Conservation (phyloP, 2,113 vertebrate genomes). For the Phainopepla nitens region DNA sequence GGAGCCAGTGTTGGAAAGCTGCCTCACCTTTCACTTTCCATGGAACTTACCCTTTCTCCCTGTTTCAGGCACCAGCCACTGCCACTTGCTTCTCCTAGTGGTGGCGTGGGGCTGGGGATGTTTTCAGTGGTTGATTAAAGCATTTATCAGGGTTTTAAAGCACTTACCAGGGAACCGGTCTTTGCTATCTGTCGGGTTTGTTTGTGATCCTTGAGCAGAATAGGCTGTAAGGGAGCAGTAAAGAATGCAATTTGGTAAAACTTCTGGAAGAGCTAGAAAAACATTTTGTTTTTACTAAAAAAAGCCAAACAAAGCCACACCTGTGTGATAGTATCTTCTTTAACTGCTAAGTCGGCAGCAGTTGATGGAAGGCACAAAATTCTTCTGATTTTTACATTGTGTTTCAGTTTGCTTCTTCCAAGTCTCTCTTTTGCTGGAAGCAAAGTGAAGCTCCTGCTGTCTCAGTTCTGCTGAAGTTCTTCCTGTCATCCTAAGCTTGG, state of each 20-base stretch:
- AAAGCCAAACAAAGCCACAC: neutral
- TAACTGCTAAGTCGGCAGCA: neutral
- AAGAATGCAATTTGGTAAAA: neutral
- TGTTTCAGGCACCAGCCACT: neutral
- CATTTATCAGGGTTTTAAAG: neutral
- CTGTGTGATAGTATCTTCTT: neutral
- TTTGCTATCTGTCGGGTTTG: neutral
- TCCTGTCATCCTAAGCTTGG: neutral
- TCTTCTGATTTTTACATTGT: neutral
- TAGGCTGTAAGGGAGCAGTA: neutral
- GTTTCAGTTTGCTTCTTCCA: neutral
- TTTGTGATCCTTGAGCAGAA: neutral
- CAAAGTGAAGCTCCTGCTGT: neutral
- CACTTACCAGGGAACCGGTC: neutral
- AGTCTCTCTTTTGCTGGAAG: neutral
- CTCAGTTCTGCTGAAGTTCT: slow-evolving; percentile 3
- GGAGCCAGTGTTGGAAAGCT: slow-evolving; percentile 33
- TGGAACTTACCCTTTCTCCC: slow-evolving; percentile 43
- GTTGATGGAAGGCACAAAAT: neutral
- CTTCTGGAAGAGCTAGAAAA: neutral
- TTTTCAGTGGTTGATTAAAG: neutral
- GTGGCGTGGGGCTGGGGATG: neutral
- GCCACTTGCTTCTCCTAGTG: neutral
- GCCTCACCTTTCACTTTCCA: slow-evolving; percentile 50
- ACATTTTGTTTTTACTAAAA: neutral